Conservation (phyloP, 2,888 invertebrate genomes). For the Lutraria lutraria region DNA sequence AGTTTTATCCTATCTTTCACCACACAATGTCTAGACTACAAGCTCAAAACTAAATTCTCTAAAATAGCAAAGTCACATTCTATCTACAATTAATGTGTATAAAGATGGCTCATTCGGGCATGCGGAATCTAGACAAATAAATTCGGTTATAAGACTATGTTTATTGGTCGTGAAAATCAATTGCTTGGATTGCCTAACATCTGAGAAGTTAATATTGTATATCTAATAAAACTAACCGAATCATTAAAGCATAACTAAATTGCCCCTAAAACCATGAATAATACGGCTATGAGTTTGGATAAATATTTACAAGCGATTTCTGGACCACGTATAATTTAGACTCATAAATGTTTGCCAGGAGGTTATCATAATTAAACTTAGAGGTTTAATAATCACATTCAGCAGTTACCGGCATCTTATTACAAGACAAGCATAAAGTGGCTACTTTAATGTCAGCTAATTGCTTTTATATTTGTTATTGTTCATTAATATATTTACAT, state of each 20-base stretch:
- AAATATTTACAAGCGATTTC: background rate
- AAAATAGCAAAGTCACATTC: conserved; percentile 4
- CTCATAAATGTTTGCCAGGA: background rate
- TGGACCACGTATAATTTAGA: background rate
- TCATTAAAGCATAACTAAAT: background rate
- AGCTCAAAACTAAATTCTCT: background rate
- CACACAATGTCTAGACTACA: background rate
- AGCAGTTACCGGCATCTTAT: background rate
- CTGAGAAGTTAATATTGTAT: conserved; percentile 19
- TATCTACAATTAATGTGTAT: background rate
- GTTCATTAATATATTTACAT: conserved; percentile 1
- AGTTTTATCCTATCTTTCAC: background rate
- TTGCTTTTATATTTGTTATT: background rate
- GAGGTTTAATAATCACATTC: background rate
- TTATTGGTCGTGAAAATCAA: conserved; percentile 16
- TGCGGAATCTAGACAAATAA: background rate
- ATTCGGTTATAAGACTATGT: background rate
- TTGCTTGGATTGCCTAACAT: background rate
- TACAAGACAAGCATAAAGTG: background rate
- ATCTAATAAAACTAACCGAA: background rate
- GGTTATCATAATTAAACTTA: background rate
- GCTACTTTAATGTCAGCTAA: background rate
- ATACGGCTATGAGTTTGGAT: background rate
- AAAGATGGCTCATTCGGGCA: background rate
- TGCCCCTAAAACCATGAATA: background rate